Conservation (phyloP, 1,140 invertebrate species). For the Caligus rogercresseyi region DNA sequence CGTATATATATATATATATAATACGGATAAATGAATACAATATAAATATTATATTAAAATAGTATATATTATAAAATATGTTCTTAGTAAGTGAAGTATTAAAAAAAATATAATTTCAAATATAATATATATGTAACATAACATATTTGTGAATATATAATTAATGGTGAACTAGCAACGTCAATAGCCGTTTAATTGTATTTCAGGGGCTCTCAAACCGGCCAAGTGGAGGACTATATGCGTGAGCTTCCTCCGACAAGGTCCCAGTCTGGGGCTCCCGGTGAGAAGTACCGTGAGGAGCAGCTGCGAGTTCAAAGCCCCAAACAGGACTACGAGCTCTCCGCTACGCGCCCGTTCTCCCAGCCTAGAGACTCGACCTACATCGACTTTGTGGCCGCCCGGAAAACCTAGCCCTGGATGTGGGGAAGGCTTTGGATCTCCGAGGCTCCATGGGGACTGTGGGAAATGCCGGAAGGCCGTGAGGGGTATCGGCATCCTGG, state of each 20-base stretch:
- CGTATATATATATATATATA: no score
- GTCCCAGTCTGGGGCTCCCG: constrained; percentile 49
- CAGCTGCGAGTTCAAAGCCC: constrained; percentile 76
- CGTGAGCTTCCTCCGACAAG: constrained; percentile 55
- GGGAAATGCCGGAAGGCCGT: background rate
- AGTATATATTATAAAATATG: no score
- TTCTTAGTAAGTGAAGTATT: no score
- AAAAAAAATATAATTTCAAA: no score
- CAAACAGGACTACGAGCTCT: constrained; percentile 66
- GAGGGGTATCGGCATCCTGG: background rate
- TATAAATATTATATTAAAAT: no score
- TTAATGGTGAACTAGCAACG: no score
- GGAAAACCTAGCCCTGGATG: constrained; percentile 89
- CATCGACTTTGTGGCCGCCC: constrained; percentile 70
- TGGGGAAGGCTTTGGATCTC: constrained; percentile 42
- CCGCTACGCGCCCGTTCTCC: constrained; percentile 62
- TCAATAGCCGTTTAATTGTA: no score
- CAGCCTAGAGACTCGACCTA: constrained; percentile 51
- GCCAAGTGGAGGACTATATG: constrained; percentile 49
- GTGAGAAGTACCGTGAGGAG: constrained; percentile 55
- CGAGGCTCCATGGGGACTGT: background rate
- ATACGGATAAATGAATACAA: no score
- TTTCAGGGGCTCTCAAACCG: no score
- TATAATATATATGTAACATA: no score
- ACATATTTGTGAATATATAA: no score